Evolutionary conservation across 2,888 invertebrate species (phyloP).

Genomic region (Escarpia spicata): DNA sequence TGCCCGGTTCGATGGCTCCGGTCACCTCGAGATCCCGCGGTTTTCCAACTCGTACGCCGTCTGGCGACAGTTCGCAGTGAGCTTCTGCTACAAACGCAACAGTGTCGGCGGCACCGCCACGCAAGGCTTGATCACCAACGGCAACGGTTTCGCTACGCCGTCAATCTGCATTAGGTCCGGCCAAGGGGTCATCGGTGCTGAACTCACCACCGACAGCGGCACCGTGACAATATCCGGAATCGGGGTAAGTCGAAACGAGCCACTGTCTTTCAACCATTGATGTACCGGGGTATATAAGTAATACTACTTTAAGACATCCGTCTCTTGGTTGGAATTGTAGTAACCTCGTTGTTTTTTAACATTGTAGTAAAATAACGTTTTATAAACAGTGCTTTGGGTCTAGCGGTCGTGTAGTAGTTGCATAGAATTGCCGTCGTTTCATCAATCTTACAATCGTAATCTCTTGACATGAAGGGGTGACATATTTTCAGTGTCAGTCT

Average conservation of each 20-base stretch:
- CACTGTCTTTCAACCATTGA: neutral
- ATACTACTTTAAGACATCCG: neutral
- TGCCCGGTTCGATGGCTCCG: neutral
- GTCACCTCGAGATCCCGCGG: conserved; percentile 23
- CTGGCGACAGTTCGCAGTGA: neutral
- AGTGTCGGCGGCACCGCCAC: neutral
- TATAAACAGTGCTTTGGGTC: neutral
- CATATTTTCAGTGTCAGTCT: too few relatives aligned
- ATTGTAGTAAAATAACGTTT: too few relatives aligned
- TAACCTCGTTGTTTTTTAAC: too few relatives aligned
- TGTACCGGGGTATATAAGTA: neutral
- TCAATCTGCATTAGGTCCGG: neutral
- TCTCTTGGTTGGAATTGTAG: too few relatives aligned
- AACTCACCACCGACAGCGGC: neutral
- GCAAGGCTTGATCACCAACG: neutral
- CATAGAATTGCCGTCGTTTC: too few relatives aligned
- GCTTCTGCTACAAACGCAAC: conserved; percentile 21
- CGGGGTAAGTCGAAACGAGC: neutral
- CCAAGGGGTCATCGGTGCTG: neutral
- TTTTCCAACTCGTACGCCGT: conserved; percentile 14
- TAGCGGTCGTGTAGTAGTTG: too few relatives aligned
- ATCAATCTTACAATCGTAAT: too few relatives aligned
- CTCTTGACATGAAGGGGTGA: too few relatives aligned
- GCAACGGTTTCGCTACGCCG: neutral
- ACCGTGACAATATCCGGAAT: neutral